phyloP scores from a whole-genome alignment of 1,140 invertebrate species.

The Triops cancriformis region DNA sequence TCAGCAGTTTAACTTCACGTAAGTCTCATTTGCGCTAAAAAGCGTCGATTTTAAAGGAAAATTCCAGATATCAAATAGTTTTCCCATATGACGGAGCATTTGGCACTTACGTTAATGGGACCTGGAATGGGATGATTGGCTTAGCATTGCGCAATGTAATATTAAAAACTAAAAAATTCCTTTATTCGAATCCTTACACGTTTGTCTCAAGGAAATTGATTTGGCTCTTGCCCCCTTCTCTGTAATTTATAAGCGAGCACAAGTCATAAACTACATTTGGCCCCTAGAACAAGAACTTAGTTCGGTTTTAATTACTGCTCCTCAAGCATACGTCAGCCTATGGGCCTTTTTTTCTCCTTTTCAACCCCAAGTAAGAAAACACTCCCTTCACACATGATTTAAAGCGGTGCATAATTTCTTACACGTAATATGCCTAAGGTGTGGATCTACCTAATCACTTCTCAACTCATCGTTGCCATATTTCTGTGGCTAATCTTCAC shows the following conservation, averaged over 20 bases:
- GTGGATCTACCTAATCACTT: conserved; percentile 25
- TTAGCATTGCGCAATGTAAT: neutral
- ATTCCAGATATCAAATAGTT: too few species aligned
- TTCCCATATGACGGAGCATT: conserved; percentile 13
- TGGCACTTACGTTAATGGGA: conserved; percentile 3
- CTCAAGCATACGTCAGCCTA: neutral
- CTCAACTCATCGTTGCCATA: conserved; percentile 21
- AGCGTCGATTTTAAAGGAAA: too few species aligned
- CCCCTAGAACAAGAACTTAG: conserved; percentile 3
- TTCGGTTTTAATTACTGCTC: conserved; percentile 17
- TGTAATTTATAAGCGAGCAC: neutral
- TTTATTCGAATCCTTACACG: neutral
- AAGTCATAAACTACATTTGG: conserved; percentile 17
- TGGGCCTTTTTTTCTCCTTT: neutral
- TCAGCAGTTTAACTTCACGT: neutral
- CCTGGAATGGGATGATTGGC: conserved; percentile 20
- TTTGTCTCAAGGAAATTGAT: conserved; percentile 16
- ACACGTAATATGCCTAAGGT: conserved; percentile 18
- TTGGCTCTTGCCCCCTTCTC: neutral
- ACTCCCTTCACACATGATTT: too few species aligned
- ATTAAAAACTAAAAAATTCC: neutral
- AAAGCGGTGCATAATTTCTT: neutral
- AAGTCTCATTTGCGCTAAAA: neutral
- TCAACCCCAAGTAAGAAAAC: neutral
- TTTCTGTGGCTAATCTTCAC: conserved; percentile 27